These are phyloP conservation scores for Meta bourneti DNA, from an alignment of 2,888 invertebrate species.

Conservation along the genomic window DNA sequence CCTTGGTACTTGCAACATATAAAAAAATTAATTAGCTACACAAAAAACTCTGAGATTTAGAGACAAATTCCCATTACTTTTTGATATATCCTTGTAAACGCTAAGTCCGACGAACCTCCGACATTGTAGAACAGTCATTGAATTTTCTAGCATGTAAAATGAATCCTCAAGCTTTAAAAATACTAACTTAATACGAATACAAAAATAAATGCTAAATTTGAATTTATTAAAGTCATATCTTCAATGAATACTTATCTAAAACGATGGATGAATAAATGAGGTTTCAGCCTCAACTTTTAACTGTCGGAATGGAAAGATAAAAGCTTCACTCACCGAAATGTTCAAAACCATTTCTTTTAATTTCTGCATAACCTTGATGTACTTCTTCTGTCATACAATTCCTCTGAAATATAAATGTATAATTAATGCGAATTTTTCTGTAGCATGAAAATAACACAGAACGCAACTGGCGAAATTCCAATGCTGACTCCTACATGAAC, in stretches of 20 bases:
- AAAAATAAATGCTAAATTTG: background rate
- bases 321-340: conserved; percentile 15
- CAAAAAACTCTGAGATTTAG: too few species aligned
- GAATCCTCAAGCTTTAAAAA: too few species aligned
- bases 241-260: background rate
- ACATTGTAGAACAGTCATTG: too few species aligned
- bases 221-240: background rate
- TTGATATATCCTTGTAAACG: too few species aligned
- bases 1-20: too few species aligned
- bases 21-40: too few species aligned
- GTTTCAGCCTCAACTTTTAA: background rate
- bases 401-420: conserved; percentile 15
- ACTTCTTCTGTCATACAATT: background rate
- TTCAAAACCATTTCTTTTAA: background rate
- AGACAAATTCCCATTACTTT: too few species aligned
- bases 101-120: too few species aligned
- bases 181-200: too few species aligned
- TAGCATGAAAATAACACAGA: background rate
- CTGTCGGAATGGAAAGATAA: background rate
- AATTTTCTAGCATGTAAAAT: too few species aligned
- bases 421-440: background rate
- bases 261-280: too few species aligned
- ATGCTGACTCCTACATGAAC: background rate
- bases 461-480: background rate
- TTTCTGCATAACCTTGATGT: conserved; percentile 11